Percentiles rank a stretch among this genome's conserved stretches.
Conservation (phyloP, 2,113 vertebrate genomes). For the Ictidomys tridecemlineatus region DNA sequence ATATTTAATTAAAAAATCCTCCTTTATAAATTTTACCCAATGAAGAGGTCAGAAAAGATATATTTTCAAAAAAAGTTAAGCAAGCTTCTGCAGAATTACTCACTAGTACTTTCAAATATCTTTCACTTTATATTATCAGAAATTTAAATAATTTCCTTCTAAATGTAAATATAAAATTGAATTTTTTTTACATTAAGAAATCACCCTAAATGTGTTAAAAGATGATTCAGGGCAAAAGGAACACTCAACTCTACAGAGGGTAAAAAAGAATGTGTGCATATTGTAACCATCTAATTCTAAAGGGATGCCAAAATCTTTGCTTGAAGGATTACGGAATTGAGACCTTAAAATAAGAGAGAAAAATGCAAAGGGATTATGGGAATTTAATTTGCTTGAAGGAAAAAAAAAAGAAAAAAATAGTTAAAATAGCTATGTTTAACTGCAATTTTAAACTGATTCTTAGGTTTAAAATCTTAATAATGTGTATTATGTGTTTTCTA, state of each 20-base stretch:
- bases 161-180: slow-evolving; percentile 35
- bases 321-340: neutral
- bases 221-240: slow-evolving; percentile 1
- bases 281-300: slow-evolving; percentile 53
- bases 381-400: slow-evolving; percentile 7
- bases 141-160: slow-evolving; percentile 57
- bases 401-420: slow-evolving; percentile 47
- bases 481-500: neutral
- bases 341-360: neutral
- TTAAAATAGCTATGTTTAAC: slow-evolving; percentile 31
- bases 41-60: neutral
- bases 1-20: neutral
- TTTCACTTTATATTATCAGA: slow-evolving; percentile 43
- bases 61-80: slow-evolving; percentile 13
- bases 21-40: neutral
- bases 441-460: neutral
- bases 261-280: neutral
- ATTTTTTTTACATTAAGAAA: slow-evolving; percentile 64
- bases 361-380: slow-evolving; percentile 8
- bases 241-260: neutral
- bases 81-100: neutral
- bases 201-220: slow-evolving; percentile 44
- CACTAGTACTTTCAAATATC: neutral
- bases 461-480: slow-evolving; percentile 51
- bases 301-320: neutral